Conservation (phyloP, 2,888 invertebrate species). For the Tipula vernalis region DNA sequence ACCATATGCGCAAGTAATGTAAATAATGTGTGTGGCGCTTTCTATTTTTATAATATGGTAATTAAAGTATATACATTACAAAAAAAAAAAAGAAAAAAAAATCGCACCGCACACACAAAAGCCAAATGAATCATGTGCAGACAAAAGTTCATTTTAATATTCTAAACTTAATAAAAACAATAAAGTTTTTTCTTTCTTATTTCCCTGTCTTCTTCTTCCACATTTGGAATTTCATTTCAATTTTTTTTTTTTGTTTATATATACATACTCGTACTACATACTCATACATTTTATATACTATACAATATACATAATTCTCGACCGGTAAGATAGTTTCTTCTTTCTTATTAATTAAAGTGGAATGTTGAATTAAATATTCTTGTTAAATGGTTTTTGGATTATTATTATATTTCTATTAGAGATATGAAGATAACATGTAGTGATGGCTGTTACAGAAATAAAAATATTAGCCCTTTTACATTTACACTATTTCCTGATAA, state of each 20-base stretch:
- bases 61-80: not conserved
- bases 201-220: not conserved
- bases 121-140: not conserved
- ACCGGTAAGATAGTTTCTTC: not conserved
- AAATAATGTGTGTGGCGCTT: not conserved
- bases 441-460: not conserved
- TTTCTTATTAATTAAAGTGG: conserved; percentile 4
- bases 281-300: not conserved
- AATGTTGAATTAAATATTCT: not conserved
- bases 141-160: not conserved
- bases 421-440: not conserved
- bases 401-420: not conserved
- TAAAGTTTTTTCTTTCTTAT: not conserved
- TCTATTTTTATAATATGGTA: not conserved
- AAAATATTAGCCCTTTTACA: not conserved
- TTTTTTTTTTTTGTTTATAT: not conserved
- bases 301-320: not conserved
- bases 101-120: not conserved
- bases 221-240: not conserved
- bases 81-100: not conserved
- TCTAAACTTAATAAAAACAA: not conserved
- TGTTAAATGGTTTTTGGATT: not conserved
- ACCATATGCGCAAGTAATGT: not conserved
- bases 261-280: too few relatives aligned
- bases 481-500: not conserved